A percentile compares a stretch with the other conserved stretches of the same genome.
Evolutionary conservation across 2,113 vertebrate genomes (phyloP).

Genomic region (Isurus oxyrinchus): DNA sequence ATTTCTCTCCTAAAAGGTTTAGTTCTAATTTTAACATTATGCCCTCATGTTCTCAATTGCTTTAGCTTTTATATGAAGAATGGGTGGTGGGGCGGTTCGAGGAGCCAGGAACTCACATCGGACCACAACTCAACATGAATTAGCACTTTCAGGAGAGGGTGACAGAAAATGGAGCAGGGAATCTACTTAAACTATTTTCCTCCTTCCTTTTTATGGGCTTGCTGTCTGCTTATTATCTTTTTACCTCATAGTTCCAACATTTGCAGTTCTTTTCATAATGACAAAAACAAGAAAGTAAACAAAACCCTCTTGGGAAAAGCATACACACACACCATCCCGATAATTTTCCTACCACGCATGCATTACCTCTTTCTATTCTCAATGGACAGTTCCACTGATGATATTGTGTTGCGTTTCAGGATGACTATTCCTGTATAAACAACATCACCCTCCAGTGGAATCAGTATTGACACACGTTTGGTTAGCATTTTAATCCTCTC

Average conservation of each 20-base stretch:
- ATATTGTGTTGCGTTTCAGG: not conserved
- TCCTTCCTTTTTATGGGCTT: not conserved
- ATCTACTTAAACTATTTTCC: too few relatives aligned
- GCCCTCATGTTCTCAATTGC: not conserved
- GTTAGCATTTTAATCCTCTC: not conserved
- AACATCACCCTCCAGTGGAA: not conserved
- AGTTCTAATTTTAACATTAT: not conserved
- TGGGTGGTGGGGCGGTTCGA: too few relatives aligned
- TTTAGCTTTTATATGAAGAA: not conserved
- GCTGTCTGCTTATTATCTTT: not conserved
- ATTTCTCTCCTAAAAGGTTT: not conserved
- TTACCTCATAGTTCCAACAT: not conserved
- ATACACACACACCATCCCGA: not conserved
- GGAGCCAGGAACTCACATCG: not conserved
- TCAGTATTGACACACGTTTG: not conserved
- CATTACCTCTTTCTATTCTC: not conserved
- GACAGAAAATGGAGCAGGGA: not conserved
- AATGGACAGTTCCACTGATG: not conserved
- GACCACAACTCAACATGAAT: not conserved
- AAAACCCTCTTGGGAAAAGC: not conserved
- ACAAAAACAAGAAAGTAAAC: not conserved
- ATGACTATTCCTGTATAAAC: not conserved
- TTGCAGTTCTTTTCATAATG: too few relatives aligned
- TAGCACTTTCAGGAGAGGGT: not conserved
- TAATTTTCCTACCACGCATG: not conserved